These are phyloP conservation scores for Euglossa dilemma DNA, from an alignment of 1,140 invertebrate species.

Conservation along the genomic window DNA sequence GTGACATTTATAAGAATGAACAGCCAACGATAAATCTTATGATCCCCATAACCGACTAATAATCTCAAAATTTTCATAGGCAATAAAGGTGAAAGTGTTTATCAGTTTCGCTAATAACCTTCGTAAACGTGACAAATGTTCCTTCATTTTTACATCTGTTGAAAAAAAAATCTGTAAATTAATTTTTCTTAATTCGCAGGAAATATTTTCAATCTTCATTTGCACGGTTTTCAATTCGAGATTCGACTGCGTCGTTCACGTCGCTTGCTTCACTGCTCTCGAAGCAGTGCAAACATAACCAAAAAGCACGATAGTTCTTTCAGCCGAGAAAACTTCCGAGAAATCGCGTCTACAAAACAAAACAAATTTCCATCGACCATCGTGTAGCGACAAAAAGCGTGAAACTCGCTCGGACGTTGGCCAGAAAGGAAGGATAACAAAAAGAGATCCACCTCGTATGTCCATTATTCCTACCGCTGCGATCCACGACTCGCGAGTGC, in stretches of 20 bases:
- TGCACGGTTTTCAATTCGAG: too few species aligned
- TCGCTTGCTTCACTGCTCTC: too few species aligned
- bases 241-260: too few species aligned
- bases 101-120: not conserved
- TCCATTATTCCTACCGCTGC: conserved; percentile 4
- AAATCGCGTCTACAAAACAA: not conserved
- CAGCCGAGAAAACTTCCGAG: not conserved
- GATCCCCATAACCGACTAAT: not conserved
- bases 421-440: not conserved
- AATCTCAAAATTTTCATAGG: not conserved
- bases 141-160: too few species aligned
- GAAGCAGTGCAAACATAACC: not conserved
- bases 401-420: not conserved
- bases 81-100: not conserved
- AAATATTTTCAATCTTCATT: too few species aligned
- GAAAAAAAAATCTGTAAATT: not conserved
- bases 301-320: not conserved
- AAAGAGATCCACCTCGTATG: not conserved
- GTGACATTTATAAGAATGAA: not conserved
- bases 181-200: not conserved
- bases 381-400: not conserved
- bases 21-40: not conserved
- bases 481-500: not conserved
- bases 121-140: too few species aligned
- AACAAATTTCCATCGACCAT: conserved; percentile 9